These are phyloP conservation scores for Aurelia sp. DNA, from an alignment of 30 jellyfish, hydroid and myxozoan genomes.

Conservation along the genomic window DNA sequence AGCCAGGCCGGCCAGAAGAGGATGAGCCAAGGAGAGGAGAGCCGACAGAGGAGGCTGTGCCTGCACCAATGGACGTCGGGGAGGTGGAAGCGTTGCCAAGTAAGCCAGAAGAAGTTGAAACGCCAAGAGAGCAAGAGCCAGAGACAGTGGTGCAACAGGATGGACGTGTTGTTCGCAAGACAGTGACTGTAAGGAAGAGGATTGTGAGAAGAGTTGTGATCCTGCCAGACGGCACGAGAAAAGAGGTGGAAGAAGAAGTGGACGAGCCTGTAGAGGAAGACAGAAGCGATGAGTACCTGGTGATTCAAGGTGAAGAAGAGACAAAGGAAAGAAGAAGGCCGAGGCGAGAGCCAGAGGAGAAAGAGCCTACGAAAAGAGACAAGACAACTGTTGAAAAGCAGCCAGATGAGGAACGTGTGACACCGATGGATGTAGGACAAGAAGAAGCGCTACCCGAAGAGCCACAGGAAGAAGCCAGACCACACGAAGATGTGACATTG, in stretches of 20 bases:
- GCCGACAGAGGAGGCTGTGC: conserved; percentile 13
- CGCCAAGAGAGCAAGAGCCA: conserved; percentile 33
- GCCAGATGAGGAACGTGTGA: conserved; percentile 12
- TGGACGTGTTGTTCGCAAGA: conserved; percentile 65
- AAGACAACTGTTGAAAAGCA: background rate
- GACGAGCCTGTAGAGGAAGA: conserved; percentile 27
- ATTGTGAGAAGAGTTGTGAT: conserved; percentile 62
- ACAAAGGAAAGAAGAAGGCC: background rate
- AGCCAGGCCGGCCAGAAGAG: conserved; percentile 8
- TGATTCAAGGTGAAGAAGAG: conserved; percentile 20
- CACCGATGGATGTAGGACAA: conserved; percentile 55
- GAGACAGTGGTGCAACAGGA: conserved; percentile 32
- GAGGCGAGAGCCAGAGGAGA: conserved; percentile 32
- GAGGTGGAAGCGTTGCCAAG: too few relatives aligned
- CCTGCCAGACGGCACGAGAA: conserved; percentile 76
- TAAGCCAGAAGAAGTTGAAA: background rate
- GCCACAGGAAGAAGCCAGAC: conserved; percentile 12
- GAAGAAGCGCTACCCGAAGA: conserved; percentile 22
- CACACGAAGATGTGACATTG: conserved; percentile 1
- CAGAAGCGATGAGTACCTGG: conserved; percentile 17
- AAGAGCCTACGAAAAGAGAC: background rate
- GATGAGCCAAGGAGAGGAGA: conserved; percentile 15
- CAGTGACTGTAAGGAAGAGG: conserved; percentile 71
- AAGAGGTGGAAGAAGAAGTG: conserved; percentile 62
- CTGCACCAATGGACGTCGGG: background rate